Conservation (phyloP, 2,888 invertebrate genomes). For the Dinocampus coccinellae region DNA sequence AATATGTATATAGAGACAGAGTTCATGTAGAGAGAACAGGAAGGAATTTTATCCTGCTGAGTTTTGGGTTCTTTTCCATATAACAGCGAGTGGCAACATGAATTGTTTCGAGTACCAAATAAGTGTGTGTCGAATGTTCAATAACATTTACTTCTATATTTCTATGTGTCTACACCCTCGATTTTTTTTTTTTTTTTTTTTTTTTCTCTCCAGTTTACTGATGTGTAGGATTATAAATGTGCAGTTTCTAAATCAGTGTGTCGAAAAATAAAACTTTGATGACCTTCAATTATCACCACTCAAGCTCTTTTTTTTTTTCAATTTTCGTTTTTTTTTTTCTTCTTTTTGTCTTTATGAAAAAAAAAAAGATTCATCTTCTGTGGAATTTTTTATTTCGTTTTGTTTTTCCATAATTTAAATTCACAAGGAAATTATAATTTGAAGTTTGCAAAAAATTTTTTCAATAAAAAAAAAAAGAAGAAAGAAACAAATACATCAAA, state of each 20-base stretch:
- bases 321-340: constrained; percentile 27
- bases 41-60: neutral
- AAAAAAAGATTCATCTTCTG: no score
- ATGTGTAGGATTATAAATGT: neutral
- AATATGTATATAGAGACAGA: neutral
- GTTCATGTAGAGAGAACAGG: neutral
- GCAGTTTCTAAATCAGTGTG: neutral
- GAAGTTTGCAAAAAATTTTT: no score
- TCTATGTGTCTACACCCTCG: neutral
- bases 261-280: neutral
- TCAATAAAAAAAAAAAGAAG: no score
- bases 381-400: no score
- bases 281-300: neutral
- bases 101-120: constrained; percentile 26
- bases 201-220: no score
- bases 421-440: no score
- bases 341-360: no score
- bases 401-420: no score
- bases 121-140: constrained; percentile 20
- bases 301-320: neutral
- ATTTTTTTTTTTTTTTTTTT: neutral
- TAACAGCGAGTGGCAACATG: constrained; percentile 26
- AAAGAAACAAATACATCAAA: no score
- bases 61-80: neutral
- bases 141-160: neutral